Conservation (phyloP, 2,797 vertebrate species). For the Pseudochirops corinnae region DNA sequence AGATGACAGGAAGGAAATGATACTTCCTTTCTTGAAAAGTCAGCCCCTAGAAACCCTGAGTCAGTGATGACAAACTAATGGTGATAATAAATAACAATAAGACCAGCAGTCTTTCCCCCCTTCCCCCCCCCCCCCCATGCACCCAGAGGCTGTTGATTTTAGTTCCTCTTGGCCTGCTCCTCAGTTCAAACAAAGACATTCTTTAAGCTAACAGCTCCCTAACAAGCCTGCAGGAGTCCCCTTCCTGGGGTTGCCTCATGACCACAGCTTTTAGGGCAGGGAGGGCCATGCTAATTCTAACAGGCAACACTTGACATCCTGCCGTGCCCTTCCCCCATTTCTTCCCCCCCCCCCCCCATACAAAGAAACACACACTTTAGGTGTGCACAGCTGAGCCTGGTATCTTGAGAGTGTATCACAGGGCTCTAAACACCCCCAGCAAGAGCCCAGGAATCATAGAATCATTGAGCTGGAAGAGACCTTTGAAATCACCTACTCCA, state of each 20-base stretch:
- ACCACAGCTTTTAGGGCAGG: not conserved
- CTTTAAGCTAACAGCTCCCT: conserved; percentile 64
- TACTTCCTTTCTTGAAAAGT: conserved; percentile 82
- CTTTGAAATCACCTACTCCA: not conserved
- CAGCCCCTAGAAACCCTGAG: conserved; percentile 61
- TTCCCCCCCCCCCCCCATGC: conserved; percentile 51
- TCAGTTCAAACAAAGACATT: conserved; percentile 75
- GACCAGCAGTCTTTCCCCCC: conserved; percentile 39
- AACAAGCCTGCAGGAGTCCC: conserved; percentile 12
- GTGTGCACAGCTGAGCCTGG: not conserved
- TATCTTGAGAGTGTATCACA: not conserved
- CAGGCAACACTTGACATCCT: not conserved
- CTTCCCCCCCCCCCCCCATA: not conserved
- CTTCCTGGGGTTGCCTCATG: conserved; percentile 31
- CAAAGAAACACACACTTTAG: not conserved
- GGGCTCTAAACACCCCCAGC: not conserved
- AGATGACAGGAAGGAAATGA: conserved; percentile 72
- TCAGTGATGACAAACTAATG: conserved; percentile 66
- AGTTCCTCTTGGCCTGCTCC: conserved; percentile 52
- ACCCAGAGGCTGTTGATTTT: conserved; percentile 62
- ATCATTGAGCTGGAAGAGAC: not conserved
- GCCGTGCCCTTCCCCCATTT: not conserved
- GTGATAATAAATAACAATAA: conserved; percentile 58
- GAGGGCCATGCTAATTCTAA: not conserved
- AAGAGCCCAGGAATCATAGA: not conserved